A percentile compares a stretch with the other conserved stretches of the same genome.
These are phyloP conservation scores for Balearica regulorum DNA, from an alignment of 2,797 vertebrate species.

Conservation along the genomic window DNA sequence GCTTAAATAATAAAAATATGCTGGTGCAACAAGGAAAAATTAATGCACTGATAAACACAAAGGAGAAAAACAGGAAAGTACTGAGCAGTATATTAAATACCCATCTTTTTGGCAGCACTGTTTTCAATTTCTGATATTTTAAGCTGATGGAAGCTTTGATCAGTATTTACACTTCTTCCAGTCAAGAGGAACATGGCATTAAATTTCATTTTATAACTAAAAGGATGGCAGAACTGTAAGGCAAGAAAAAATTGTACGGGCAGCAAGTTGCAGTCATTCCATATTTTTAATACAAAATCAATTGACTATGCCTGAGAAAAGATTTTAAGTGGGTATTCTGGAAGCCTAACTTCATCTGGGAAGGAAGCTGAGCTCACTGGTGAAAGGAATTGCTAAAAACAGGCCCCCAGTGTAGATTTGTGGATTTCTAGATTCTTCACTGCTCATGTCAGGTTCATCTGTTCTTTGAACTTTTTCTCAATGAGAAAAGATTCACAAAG, in stretches of 20 bases:
- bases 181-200: not conserved
- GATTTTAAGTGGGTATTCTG: not conserved
- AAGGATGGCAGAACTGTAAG: not conserved
- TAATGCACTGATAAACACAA: not conserved
- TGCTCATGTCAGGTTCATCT: not conserved
- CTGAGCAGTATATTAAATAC: not conserved
- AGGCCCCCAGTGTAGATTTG: not conserved
- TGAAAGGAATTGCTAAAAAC: not conserved
- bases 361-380: not conserved
- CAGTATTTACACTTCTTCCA: not conserved
- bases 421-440: not conserved
- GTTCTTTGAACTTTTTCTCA: not conserved
- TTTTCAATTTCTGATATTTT: not conserved
- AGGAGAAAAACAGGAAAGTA: not conserved
- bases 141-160: not conserved
- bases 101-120: not conserved
- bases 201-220: not conserved
- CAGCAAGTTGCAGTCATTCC: not conserved
- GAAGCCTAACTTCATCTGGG: not conserved
- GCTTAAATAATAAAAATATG: constrained; percentile 31
- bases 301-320: not conserved
- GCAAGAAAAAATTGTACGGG: not conserved
- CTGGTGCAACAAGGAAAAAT: constrained; percentile 12
- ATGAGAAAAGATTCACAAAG: not conserved
- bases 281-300: not conserved